Evolutionary conservation across 2,797 vertebrate genomes (phyloP).

Genomic region (Gymnoscopelus microlampas): DNA sequence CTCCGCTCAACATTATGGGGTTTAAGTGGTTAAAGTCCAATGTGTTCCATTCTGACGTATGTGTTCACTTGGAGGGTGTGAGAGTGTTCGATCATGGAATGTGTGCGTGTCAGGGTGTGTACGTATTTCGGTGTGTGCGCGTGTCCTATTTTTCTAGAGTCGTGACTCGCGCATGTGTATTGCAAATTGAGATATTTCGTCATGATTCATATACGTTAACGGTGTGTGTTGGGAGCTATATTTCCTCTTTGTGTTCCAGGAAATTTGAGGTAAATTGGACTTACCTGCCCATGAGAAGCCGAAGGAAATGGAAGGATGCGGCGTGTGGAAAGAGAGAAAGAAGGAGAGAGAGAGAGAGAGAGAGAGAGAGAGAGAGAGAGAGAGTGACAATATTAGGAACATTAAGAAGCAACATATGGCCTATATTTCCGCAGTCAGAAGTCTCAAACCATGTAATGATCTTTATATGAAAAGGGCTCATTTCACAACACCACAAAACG

Average conservation of each 20-base stretch:
- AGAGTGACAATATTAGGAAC: conserved; percentile 55
- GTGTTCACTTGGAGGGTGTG: conserved; percentile 47
- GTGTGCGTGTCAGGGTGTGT: conserved; percentile 3
- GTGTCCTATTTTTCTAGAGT: neutral
- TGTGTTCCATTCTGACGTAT: conserved; percentile 52
- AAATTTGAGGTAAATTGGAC: conserved; percentile 34
- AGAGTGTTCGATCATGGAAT: neutral
- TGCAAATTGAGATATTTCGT: conserved; percentile 11
- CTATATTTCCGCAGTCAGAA: conserved; percentile 60
- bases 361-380: conserved; percentile 42
- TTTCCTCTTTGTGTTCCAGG: conserved; percentile 25
- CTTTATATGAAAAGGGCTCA: conserved; percentile 70
- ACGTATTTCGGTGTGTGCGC: conserved; percentile 22
- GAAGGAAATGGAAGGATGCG: conserved; percentile 7
- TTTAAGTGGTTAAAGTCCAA: conserved; percentile 20
- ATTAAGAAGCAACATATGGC: conserved; percentile 64
- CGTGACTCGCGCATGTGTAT: neutral
- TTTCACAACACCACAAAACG: conserved; percentile 65
- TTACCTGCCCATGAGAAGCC: conserved; percentile 59
- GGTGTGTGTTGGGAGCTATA: neutral
- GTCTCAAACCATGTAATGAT: conserved; percentile 68
- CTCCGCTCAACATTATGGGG: no score
- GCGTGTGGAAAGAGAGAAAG: neutral
- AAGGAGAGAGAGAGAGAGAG: neutral
- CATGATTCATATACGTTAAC: neutral